Percentiles rank a stretch among this genome's conserved stretches.
These are phyloP conservation scores for Pollenia griseotomentosa DNA, from an alignment of 2,888 invertebrate genomes.

Conservation along the genomic window DNA sequence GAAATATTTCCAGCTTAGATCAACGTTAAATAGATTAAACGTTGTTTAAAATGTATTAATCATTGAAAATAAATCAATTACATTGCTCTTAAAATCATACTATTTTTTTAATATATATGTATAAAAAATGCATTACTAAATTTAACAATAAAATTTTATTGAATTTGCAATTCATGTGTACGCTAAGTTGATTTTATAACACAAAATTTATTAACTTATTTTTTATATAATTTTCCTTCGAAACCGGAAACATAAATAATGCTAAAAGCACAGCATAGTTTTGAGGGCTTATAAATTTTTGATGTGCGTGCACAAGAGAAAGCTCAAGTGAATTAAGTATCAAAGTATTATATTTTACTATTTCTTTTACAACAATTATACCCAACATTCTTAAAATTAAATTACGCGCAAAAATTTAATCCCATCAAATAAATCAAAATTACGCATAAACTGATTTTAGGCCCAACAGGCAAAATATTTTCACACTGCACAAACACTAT, in stretches of 20 bases:
- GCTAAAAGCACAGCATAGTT: background rate
- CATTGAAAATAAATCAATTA: too few relatives aligned
- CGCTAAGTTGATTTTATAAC: conserved; percentile 43
- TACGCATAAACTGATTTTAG: conserved; percentile 57
- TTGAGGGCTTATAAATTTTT: background rate
- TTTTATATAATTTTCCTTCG: conserved; percentile 25
- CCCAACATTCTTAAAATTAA: conserved; percentile 58
- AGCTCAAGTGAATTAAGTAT: background rate
- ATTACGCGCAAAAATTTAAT: conserved; percentile 64
- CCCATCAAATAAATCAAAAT: conserved; percentile 67
- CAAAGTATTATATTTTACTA: conserved; percentile 10
- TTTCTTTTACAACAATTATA: conserved; percentile 48
- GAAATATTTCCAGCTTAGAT: too few relatives aligned
- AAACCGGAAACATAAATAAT: conserved; percentile 14
- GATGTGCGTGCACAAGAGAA: background rate
- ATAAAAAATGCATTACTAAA: background rate
- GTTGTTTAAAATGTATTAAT: too few relatives aligned
- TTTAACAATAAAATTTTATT: conserved; percentile 46
- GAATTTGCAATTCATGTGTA: conserved; percentile 39
- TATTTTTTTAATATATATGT: background rate
- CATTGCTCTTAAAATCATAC: too few relatives aligned
- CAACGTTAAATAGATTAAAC: too few relatives aligned
- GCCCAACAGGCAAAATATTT: conserved; percentile 42
- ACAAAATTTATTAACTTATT: conserved; percentile 7
- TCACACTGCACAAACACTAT: conserved; percentile 9